Evolutionary conservation across 2,113 vertebrate genomes (phyloP).

Genomic region (Corythoichthys intestinalis): DNA sequence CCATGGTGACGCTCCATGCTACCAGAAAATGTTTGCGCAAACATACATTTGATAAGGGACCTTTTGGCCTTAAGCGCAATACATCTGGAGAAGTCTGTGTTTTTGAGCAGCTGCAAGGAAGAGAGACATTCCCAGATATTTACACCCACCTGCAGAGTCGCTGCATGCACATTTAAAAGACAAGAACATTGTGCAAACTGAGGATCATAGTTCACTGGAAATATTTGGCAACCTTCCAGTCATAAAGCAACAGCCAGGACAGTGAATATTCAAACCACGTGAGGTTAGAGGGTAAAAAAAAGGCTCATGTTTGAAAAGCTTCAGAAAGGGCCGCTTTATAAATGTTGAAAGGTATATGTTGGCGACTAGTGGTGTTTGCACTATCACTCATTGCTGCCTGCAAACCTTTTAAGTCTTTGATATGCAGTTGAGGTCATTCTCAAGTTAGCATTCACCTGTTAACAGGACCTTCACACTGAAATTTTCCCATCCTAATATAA

Average conservation of each 20-base stretch:
- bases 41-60: constrained; percentile 24
- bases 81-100: constrained; percentile 12
- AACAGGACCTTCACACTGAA: constrained; percentile 1
- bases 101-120: constrained; percentile 23
- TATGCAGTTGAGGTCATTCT: background rate
- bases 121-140: constrained; percentile 14
- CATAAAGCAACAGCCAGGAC: constrained; percentile 21
- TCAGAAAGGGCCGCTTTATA: constrained; percentile 1
- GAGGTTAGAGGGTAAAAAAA: constrained; percentile 12
- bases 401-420: constrained; percentile 6
- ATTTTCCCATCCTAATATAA: constrained; percentile 6
- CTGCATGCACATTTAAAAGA: constrained; percentile 40
- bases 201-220: constrained; percentile 21
- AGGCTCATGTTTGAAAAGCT: constrained; percentile 12
- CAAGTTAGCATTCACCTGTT: background rate
- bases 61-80: constrained; percentile 12
- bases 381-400: constrained; percentile 43
- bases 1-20: constrained; percentile 30
- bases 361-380: constrained; percentile 26
- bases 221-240: constrained; percentile 35
- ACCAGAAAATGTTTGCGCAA: constrained; percentile 27
- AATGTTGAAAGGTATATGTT: constrained; percentile 13
- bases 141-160: constrained; percentile 25
- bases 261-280: constrained; percentile 2
- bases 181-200: constrained; percentile 17